phyloP scores from a whole-genome alignment of 2,888 invertebrate species.

The Augiades crinisus region DNA sequence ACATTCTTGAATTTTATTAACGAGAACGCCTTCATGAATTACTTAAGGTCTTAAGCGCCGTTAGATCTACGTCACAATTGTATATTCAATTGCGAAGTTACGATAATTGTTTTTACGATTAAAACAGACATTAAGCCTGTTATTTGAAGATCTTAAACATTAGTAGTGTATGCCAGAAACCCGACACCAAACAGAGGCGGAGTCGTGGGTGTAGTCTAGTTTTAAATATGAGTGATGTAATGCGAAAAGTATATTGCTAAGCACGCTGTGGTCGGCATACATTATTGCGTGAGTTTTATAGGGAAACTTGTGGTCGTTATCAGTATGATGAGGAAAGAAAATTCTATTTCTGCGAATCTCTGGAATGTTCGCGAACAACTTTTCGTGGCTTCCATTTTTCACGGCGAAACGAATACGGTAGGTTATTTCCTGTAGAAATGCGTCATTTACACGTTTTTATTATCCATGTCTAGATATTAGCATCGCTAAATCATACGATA shows the following conservation, averaged over 20 bases:
- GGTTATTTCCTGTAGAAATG: not conserved
- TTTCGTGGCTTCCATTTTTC: not conserved
- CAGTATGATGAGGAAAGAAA: not conserved
- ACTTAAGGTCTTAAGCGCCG: too few species aligned
- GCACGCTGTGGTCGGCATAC: not conserved
- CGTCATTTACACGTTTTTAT: slow-evolving; percentile 3
- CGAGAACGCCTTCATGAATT: too few species aligned
- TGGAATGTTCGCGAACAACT: not conserved
- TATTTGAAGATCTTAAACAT: too few species aligned
- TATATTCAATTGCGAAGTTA: too few species aligned
- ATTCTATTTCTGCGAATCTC: not conserved
- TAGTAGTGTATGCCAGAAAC: too few species aligned
- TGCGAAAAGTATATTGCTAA: slow-evolving; percentile 1
- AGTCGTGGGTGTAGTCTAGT: too few species aligned
- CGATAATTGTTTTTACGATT: too few species aligned
- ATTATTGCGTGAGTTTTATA: slow-evolving; percentile 12
- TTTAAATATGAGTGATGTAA: slow-evolving; percentile 15
- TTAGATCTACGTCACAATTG: too few species aligned
- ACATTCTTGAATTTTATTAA: too few species aligned
- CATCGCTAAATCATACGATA: slow-evolving; percentile 13
- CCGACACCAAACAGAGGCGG: too few species aligned
- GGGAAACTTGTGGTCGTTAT: slow-evolving; percentile 20
- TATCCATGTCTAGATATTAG: not conserved
- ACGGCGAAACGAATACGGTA: not conserved
- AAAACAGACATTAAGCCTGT: too few species aligned